Evolutionary conservation across 2,888 invertebrate genomes (phyloP).

Genomic region (Spilarctia lutea): DNA sequence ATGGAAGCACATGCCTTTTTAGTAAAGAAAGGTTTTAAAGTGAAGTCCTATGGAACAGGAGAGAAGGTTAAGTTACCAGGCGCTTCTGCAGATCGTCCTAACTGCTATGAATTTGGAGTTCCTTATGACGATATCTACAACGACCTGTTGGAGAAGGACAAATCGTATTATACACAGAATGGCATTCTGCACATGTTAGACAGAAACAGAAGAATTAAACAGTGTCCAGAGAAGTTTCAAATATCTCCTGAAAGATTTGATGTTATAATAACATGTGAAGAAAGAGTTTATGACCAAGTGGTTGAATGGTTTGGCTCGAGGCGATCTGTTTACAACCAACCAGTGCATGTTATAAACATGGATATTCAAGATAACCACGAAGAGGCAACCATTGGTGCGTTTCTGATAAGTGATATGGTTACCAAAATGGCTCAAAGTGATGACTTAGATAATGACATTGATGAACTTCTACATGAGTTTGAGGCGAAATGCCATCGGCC

Average conservation of each 20-base stretch:
- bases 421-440: conserved; percentile 95
- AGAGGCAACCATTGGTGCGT: conserved; percentile 99
- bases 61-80: conserved; percentile 99
- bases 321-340: conserved; percentile 92
- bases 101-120: conserved; percentile 98
- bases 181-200: conserved; percentile 99
- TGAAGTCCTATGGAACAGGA: conserved; percentile 97
- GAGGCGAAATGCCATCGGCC: conserved; percentile 95
- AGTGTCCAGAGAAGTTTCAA: conserved; percentile 98
- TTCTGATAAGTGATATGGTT: conserved; percentile 98
- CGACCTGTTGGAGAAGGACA: conserved; percentile 96
- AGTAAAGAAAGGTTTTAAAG: conserved; percentile 98
- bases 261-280: conserved; percentile 98
- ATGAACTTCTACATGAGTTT: conserved; percentile 97
- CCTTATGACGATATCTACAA: conserved; percentile 98
- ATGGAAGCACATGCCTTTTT: conserved; percentile 99
- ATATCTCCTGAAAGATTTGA: conserved; percentile 95
- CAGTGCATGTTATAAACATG: conserved; percentile 98
- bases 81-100: conserved; percentile 96
- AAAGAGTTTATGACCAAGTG: conserved; percentile 99
- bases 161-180: conserved; percentile 98
- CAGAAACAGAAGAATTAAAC: conserved; percentile 97
- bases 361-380: conserved; percentile 99
- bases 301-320: conserved; percentile 96
- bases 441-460: conserved; percentile 99